Percentiles rank a stretch among this genome's conserved stretches.
phyloP scores from a whole-genome alignment of 1,140 invertebrate species.

The Trichomalopsis sarcophagae region DNA sequence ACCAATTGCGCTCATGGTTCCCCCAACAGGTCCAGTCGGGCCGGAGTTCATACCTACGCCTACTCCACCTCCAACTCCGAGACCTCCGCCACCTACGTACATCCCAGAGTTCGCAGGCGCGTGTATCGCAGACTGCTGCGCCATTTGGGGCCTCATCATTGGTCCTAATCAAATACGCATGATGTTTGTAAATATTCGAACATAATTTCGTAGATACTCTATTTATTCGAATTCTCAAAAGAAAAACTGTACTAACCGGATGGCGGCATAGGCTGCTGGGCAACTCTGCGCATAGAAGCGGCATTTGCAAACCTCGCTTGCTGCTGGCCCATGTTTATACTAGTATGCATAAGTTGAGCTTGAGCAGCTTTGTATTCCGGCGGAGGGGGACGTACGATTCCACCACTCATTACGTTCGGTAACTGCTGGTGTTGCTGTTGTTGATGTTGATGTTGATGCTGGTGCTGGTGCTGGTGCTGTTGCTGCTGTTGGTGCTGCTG shows the following conservation, averaged over 20 bases:
- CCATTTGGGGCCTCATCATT: conserved; percentile 81
- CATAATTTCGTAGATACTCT: neutral
- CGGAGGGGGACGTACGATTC: conserved; percentile 79
- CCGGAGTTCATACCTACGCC: conserved; percentile 58
- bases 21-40: conserved; percentile 63
- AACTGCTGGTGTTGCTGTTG: conserved; percentile 67
- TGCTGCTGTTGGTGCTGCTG: conserved; percentile 40
- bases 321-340: conserved; percentile 72
- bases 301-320: conserved; percentile 73
- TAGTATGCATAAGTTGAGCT: conserved; percentile 78
- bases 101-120: conserved; percentile 69
- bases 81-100: conserved; percentile 70
- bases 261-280: conserved; percentile 81
- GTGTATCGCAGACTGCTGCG: conserved; percentile 70
- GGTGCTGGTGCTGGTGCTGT: conserved; percentile 8
- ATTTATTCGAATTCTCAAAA: neutral
- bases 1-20: conserved; percentile 70
- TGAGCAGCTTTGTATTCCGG: conserved; percentile 84
- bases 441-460: conserved; percentile 43
- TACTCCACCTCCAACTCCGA: conserved; percentile 54
- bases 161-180: conserved; percentile 72
- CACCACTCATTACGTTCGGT: conserved; percentile 72
- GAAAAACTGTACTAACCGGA: conserved; percentile 73
- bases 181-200: neutral
- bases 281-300: conserved; percentile 77